Evolutionary conservation across 1,140 invertebrate species (phyloP).

Genomic region (Drosophila pseudoananassae): DNA sequence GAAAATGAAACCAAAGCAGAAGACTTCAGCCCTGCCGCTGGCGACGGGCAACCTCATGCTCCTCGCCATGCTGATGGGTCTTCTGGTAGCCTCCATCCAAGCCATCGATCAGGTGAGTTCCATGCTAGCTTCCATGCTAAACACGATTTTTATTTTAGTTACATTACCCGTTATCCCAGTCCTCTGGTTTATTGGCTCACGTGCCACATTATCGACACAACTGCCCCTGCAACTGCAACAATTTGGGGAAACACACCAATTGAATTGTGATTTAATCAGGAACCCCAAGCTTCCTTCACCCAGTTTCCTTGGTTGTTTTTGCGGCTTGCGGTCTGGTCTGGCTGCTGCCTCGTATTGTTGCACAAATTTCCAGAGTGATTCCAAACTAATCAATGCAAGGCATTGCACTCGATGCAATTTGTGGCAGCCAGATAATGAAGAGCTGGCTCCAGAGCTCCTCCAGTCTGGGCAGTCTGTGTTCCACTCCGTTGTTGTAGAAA

Average conservation of each 20-base stretch:
- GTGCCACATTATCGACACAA: not conserved
- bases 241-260: slow-evolving; percentile 10
- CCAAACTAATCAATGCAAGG: slow-evolving; percentile 56
- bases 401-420: slow-evolving; percentile 56
- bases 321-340: slow-evolving; percentile 48
- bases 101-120: slow-evolving; percentile 71
- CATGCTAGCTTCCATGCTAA: not conserved
- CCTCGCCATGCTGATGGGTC: slow-evolving; percentile 49
- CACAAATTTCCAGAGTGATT: slow-evolving; percentile 23
- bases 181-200: no score
- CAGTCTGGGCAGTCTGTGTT: no score
- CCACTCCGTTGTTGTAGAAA: slow-evolving; percentile 21
- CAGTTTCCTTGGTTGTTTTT: slow-evolving; percentile 52
- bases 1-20: slow-evolving; percentile 75
- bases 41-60: slow-evolving; percentile 42
- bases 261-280: slow-evolving; percentile 33
- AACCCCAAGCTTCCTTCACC: slow-evolving; percentile 26
- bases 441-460: no score
- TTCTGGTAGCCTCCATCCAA: slow-evolving; percentile 66
- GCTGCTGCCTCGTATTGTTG: slow-evolving; percentile 11
- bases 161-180: no score
- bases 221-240: not conserved
- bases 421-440: slow-evolving; percentile 62
- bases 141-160: no score
- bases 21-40: slow-evolving; percentile 44